A percentile compares a stretch with the other conserved stretches of the same genome.
These are phyloP conservation scores for Acromyrmex echinatior DNA, from an alignment of 1,140 invertebrate genomes.

Conservation along the genomic window DNA sequence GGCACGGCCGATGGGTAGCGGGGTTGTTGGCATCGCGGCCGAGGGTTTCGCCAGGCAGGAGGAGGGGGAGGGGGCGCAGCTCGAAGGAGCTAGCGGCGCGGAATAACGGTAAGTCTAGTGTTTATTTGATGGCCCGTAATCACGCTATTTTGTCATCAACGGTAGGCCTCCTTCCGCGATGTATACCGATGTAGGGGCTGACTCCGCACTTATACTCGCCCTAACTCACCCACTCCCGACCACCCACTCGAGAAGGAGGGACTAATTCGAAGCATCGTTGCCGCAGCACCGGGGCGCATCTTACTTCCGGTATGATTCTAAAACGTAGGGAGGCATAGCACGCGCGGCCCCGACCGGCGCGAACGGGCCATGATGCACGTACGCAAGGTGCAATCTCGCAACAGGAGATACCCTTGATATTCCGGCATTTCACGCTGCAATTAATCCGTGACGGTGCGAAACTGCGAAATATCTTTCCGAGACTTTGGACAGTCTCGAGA, in stretches of 20 bases:
- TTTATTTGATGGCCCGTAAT: conserved; percentile 86
- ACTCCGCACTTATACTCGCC: conserved; percentile 72
- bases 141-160: conserved; percentile 86
- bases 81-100: conserved; percentile 78
- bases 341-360: conserved; percentile 8
- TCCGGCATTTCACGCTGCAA: background rate
- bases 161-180: conserved; percentile 76
- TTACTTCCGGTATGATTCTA: conserved; percentile 76
- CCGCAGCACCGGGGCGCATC: conserved; percentile 74
- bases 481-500: conserved; percentile 27
- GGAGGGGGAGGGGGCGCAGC: conserved; percentile 30
- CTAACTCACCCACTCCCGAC: conserved; percentile 69
- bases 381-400: conserved; percentile 61
- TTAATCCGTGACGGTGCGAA: conserved; percentile 37
- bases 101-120: conserved; percentile 85
- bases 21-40: conserved; percentile 76
- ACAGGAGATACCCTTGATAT: conserved; percentile 69
- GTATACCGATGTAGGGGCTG: conserved; percentile 70
- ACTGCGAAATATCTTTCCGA: conserved; percentile 13
- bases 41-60: conserved; percentile 19
- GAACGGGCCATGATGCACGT: conserved; percentile 27
- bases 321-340: conserved; percentile 54
- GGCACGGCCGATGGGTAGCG: conserved; percentile 38
- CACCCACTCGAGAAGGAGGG: conserved; percentile 74
- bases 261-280: conserved; percentile 75